These are phyloP conservation scores for Uloborus diversus DNA, from an alignment of 1,140 invertebrate genomes.

Conservation along the genomic window DNA sequence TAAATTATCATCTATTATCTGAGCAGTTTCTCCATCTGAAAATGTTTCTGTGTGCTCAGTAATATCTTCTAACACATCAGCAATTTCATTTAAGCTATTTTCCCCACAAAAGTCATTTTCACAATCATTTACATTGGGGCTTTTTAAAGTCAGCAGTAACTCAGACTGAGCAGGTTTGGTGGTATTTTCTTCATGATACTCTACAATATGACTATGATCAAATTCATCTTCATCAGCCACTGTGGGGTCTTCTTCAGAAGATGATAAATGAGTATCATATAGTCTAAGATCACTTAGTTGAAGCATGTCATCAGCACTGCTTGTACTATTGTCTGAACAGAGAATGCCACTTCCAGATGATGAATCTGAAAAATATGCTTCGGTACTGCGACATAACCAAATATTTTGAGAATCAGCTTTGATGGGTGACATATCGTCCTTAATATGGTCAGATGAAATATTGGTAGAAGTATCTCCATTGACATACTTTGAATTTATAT, in stretches of 20 bases:
- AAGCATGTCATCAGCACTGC: conserved; percentile 53
- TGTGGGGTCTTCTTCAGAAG: conserved; percentile 49
- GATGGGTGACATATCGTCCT: too few relatives aligned
- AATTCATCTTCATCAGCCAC: conserved; percentile 46
- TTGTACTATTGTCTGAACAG: conserved; percentile 36
- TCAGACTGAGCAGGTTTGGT: conserved; percentile 1
- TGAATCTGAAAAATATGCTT: conserved; percentile 35
- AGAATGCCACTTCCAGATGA: conserved; percentile 45
- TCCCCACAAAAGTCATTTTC: conserved; percentile 34
- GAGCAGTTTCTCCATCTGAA: conserved; percentile 54
- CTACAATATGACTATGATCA: conserved; percentile 44
- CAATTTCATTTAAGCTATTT: conserved; percentile 53
- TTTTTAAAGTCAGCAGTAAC: not conserved
- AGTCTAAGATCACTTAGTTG: conserved; percentile 54
- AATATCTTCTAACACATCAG: conserved; percentile 58
- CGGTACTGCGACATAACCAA: conserved; percentile 10
- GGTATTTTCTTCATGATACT: conserved; percentile 34
- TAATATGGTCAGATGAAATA: not conserved
- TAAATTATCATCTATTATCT: conserved; percentile 37
- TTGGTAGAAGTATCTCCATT: not conserved
- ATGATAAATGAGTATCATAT: conserved; percentile 53
- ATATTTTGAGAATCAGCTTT: conserved; percentile 1
- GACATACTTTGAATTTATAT: conserved; percentile 1
- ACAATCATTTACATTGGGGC: not conserved
- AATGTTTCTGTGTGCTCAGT: conserved; percentile 56